Base-by-base conservation (phyloP, 2,888 invertebrate genomes). In the Plutella xylostella region DNA sequence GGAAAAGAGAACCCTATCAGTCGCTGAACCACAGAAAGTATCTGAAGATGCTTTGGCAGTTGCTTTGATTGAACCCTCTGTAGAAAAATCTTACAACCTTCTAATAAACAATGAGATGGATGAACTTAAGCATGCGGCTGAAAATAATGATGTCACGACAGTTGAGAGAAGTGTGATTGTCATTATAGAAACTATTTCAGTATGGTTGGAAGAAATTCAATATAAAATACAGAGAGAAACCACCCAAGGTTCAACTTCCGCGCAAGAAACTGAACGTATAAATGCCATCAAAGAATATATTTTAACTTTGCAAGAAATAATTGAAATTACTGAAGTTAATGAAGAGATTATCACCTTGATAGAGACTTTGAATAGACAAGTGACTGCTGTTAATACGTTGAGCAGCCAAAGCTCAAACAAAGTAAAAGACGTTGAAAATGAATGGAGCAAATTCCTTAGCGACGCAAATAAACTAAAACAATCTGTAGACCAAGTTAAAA, bases 201-300 rank as follows among this genome's bases (percentile, higher is more conserved):
- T 90, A 12, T 94, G 94, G 92, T 67, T 95, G 35, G 92, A 94
- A 74, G 92, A 91, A 20, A 92, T 94, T 48, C 93, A 93, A 63
- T 93, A 93, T 55, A 88, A 89, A 56, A 91, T 93, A 39, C 90
- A 78, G 48, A 67, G 60, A 55, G 65, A 75, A 49, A 71, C 72
- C 45, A 49, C 66, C 6, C 55, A 64, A 37, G 70, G 71, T 35
- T 51, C 53, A 6, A 68, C 57, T 51, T 46, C 63, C 12, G 52
- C 55, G 4, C 61, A 74, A 52, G 72, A 78, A 51, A 61, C 60
- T 31, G 68, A 72, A 55, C 65, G 71, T 9, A 53, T 83, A 0
- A 65, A 65, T 39, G 55, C 61, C 35, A 53, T 89, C n/a, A 84
- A 87, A 55, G 85, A 86, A 50, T 83, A 88, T 50, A 70, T 91